Conservation (phyloP, 2,113 vertebrate species). For the Ailuropoda melanoleuca region DNA sequence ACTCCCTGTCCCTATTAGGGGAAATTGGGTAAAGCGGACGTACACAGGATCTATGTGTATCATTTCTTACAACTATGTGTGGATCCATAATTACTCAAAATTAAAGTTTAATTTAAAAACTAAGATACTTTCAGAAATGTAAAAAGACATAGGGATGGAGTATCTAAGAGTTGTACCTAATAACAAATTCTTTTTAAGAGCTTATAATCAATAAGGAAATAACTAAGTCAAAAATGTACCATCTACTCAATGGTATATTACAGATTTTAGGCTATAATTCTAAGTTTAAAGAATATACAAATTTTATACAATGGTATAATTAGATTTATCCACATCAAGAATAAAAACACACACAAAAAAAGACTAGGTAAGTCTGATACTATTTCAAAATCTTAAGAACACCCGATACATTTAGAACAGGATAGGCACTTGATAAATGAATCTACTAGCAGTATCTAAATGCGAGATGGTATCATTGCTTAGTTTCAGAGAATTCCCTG, state of each 20-base stretch:
- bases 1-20: not conserved
- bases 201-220: not conserved
- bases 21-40: not conserved
- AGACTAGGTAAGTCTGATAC: not conserved
- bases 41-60: not conserved
- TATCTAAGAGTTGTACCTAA: slow-evolving; percentile 20
- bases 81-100: slow-evolving; percentile 2
- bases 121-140: not conserved
- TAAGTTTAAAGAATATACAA: slow-evolving; percentile 19
- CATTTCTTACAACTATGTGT: not conserved
- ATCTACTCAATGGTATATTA: not conserved
- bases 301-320: slow-evolving; percentile 5
- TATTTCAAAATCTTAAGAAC: slow-evolving; percentile 4
- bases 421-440: not conserved
- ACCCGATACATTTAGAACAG: not conserved
- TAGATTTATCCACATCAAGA: slow-evolving; percentile 1
- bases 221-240: not conserved
- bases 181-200: slow-evolving; percentile 10
- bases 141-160: not conserved
- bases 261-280: not conserved
- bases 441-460: not conserved
- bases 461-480: not conserved
- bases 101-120: slow-evolving; percentile 15
- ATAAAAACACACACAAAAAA: not conserved
- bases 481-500: not conserved